A percentile compares a stretch with the other conserved stretches of the same genome.
These are phyloP conservation scores for Perca fluviatilis DNA, from an alignment of 2,113 vertebrate species.

Conservation along the genomic window DNA sequence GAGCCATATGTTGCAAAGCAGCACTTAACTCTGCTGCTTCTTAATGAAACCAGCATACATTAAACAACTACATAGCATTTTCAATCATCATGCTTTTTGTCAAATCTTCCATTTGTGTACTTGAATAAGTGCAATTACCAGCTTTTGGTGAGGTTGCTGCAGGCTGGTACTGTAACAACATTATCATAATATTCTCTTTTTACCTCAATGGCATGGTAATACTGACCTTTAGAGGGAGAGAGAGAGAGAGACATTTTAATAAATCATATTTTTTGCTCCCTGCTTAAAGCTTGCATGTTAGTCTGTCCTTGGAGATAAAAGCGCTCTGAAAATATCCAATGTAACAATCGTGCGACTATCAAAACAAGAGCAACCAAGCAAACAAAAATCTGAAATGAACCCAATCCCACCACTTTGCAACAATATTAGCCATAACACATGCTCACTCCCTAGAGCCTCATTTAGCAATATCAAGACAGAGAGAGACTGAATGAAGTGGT, in stretches of 20 bases:
- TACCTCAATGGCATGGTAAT: slow-evolving; percentile 73
- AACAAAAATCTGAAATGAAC: slow-evolving; percentile 30
- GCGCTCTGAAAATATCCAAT: slow-evolving; percentile 34
- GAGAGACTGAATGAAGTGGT: slow-evolving; percentile 20
- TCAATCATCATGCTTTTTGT: slow-evolving; percentile 20
- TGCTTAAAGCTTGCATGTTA: slow-evolving; percentile 44
- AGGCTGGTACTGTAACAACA: slow-evolving; percentile 47
- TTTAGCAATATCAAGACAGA: slow-evolving; percentile 35
- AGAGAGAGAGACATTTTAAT: slow-evolving; percentile 37
- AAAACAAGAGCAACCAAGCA: slow-evolving; percentile 29
- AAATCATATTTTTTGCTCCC: slow-evolving; percentile 45
- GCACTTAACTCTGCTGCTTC: slow-evolving; percentile 21
- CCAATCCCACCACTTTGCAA: slow-evolving; percentile 17
- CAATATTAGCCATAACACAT: slow-evolving; percentile 12
- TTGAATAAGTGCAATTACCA: slow-evolving; percentile 57
- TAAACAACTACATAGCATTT: slow-evolving; percentile 23
- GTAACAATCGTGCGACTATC: slow-evolving; percentile 13
- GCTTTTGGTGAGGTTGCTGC: slow-evolving; percentile 45
- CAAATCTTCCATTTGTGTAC: slow-evolving; percentile 16
- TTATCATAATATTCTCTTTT: slow-evolving; percentile 77
- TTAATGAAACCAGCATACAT: slow-evolving; percentile 32
- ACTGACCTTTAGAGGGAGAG: slow-evolving; percentile 68
- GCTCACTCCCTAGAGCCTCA: slow-evolving; percentile 35
- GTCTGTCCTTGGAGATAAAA: slow-evolving; percentile 58
- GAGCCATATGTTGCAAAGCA: slow-evolving; percentile 16